phyloP scores from a whole-genome alignment of 2,797 vertebrate genomes.

The Enteromius thamalakanensis region DNA sequence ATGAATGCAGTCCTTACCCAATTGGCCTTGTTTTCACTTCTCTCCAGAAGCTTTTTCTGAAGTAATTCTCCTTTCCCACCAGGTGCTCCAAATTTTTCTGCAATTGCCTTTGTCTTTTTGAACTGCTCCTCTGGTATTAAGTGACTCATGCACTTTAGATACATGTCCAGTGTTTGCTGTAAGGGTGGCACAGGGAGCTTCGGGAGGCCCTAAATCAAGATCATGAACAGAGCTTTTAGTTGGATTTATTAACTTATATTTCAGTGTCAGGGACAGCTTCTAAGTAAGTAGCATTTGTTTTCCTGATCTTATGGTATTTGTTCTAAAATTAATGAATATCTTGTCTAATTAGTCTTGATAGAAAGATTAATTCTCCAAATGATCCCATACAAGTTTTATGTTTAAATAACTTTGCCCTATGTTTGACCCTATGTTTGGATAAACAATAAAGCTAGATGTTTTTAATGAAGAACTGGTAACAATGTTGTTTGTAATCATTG shows the following conservation, averaged over 20 bases:
- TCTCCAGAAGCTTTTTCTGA: slow-evolving; percentile 86
- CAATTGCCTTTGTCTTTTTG: slow-evolving; percentile 77
- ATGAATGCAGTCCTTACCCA: slow-evolving; percentile 81
- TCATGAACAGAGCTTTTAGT: not conserved
- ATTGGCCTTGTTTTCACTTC: slow-evolving; percentile 81
- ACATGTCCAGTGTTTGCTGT: slow-evolving; percentile 85
- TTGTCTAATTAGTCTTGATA: slow-evolving; percentile 38
- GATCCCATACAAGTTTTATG: slow-evolving; percentile 40
- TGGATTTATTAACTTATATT: slow-evolving; percentile 5
- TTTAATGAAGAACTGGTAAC: not conserved
- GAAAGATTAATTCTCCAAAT: slow-evolving; percentile 23
- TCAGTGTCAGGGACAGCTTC: not conserved
- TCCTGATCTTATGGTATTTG: slow-evolving; percentile 7
- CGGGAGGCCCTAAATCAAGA: slow-evolving; percentile 77
- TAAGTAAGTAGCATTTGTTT: slow-evolving; percentile 19
- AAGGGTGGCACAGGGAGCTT: slow-evolving; percentile 90
- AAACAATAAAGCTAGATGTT: not conserved
- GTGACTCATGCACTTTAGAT: slow-evolving; percentile 87
- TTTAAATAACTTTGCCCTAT: slow-evolving; percentile 6
- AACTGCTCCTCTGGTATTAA: slow-evolving; percentile 89
- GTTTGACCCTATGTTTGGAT: not conserved
- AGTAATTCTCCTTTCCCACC: slow-evolving; percentile 88
- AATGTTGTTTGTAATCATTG: not conserved
- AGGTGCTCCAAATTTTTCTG: slow-evolving; percentile 83
- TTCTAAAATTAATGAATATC: slow-evolving; percentile 16